Percentiles rank a stretch among this genome's conserved stretches.
Evolutionary conservation across 23 tunicate species (phyloP).

Genomic region (Clavelina lepadiformis): DNA sequence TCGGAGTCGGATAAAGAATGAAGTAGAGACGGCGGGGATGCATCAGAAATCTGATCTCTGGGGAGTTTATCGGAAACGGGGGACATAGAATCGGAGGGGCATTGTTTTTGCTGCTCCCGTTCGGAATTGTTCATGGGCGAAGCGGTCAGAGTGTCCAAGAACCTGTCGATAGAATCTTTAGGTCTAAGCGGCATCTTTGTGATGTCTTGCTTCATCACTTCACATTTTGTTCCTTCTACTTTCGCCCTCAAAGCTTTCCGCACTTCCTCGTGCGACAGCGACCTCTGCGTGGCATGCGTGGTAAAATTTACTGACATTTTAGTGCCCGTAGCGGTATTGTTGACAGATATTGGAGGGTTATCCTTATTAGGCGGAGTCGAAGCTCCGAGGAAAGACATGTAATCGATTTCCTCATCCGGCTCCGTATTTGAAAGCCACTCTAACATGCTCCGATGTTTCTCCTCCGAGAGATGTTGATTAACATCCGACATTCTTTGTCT

Average conservation of each 20-base stretch:
- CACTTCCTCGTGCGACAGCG: not conserved
- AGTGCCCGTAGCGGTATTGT: not conserved
- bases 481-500: not conserved
- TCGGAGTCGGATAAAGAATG: slow-evolving; percentile 22
- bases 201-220: not conserved
- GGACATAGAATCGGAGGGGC: not conserved
- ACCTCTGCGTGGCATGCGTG: not conserved
- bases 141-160: slow-evolving; percentile 7
- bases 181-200: slow-evolving; percentile 5
- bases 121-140: not conserved
- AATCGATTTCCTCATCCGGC: slow-evolving; percentile 14
- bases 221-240: not conserved
- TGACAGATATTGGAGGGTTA: not conserved
- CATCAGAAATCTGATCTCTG: not conserved
- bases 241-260: slow-evolving; percentile 9
- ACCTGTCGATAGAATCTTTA: slow-evolving; percentile 15
- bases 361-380: not conserved
- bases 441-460: slow-evolving; percentile 7
- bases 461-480: not conserved
- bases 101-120: not conserved
- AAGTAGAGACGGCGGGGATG: slow-evolving; percentile 1
- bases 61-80: not conserved
- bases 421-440: slow-evolving; percentile 16
- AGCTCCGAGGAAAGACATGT: not conserved
- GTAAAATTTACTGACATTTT: not conserved